These are phyloP conservation scores for Ceraclea dissimilis DNA, from an alignment of 2,888 invertebrate genomes.

Conservation along the genomic window DNA sequence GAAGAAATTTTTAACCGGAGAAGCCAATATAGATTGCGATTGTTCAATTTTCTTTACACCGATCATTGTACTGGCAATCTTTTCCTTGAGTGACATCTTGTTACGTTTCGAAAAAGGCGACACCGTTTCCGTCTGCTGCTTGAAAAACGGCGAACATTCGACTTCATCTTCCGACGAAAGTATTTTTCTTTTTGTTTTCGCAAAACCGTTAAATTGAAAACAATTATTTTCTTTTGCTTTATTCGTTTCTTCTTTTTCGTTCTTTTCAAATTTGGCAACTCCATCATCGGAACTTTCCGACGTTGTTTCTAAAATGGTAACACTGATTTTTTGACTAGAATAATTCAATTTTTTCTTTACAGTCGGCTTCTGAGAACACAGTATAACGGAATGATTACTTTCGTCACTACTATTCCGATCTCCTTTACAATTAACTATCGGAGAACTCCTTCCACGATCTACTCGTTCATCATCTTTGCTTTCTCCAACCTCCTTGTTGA, in stretches of 20 bases:
- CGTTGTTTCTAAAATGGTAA: slow-evolving; percentile 20
- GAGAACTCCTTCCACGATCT: no score
- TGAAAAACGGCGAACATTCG: slow-evolving; percentile 39
- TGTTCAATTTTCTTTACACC: neutral
- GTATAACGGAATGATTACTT: slow-evolving; percentile 18
- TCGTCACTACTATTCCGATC: slow-evolving; percentile 15
- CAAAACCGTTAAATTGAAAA: neutral
- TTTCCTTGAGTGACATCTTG: slow-evolving; percentile 12
- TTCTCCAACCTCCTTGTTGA: slow-evolving; percentile 6
- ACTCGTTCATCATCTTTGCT: slow-evolving; percentile 1
- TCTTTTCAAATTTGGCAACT: neutral
- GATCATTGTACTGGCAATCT: slow-evolving; percentile 4
- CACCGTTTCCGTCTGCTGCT: slow-evolving; percentile 32
- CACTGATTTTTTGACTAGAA: slow-evolving; percentile 11
- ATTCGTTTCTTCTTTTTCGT: neutral
- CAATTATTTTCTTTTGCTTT: neutral
- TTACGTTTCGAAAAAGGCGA: neutral
- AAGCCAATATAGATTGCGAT: neutral
- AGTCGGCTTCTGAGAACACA: slow-evolving; percentile 20
- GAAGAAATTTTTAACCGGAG: neutral
- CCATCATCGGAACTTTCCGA: slow-evolving; percentile 29
- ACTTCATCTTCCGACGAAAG: slow-evolving; percentile 28
- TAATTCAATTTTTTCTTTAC: slow-evolving; percentile 7
- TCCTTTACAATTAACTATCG: neutral
- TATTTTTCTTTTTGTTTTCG: slow-evolving; percentile 31